Percentiles rank a stretch among this genome's conserved stretches.
Conservation (phyloP, 1,140 invertebrate species). For the Aphis gossypii region DNA sequence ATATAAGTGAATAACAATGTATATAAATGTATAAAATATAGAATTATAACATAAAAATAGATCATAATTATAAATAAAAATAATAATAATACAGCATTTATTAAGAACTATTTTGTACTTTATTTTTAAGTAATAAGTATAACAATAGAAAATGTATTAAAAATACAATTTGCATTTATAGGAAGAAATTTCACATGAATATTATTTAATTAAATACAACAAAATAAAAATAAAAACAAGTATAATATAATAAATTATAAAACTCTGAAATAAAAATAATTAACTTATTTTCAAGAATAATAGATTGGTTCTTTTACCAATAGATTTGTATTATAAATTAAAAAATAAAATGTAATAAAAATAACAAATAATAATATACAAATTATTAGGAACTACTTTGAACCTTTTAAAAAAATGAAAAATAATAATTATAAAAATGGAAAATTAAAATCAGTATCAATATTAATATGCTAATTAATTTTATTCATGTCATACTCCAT, state of each 20-base stretch:
- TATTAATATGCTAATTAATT: slow-evolving; percentile 7
- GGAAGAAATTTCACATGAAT: no score
- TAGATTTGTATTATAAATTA: no score
- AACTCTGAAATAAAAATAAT: no score
- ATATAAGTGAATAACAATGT: no score
- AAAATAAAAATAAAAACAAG: no score
- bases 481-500: slow-evolving; percentile 7
- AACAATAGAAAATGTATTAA: neutral
- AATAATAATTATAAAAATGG: neutral
- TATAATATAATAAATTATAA: no score
- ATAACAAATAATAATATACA: neutral
- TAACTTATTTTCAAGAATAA: no score
- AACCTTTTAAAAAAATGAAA: neutral
- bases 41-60: neutral
- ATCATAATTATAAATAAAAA: neutral
- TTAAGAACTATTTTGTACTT: neutral
- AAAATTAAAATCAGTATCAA: neutral
- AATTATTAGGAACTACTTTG: neutral
- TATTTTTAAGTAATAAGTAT: neutral
- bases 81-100: neutral
- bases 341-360: slow-evolving; percentile 10
- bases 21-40: neutral
- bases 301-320: no score
- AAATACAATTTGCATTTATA: no score
- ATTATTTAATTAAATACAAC: no score